Percentiles rank a stretch among this genome's conserved stretches.
Conservation (phyloP, 1,140 invertebrate genomes). For the Manduca sexta region DNA sequence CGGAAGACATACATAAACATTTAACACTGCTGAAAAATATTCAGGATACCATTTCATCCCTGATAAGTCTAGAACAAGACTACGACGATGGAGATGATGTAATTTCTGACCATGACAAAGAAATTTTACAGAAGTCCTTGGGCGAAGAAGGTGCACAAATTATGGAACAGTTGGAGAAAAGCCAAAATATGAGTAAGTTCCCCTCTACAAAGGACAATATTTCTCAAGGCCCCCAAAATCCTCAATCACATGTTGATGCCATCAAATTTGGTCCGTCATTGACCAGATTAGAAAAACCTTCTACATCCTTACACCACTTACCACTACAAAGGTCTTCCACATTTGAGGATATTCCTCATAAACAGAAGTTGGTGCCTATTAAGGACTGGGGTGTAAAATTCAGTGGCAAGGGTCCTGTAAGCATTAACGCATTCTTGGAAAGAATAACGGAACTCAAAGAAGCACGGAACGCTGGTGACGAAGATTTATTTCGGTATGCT, state of each 20-base stretch:
- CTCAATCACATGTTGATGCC: too few species aligned
- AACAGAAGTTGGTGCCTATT: constrained; percentile 15
- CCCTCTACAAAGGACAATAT: too few species aligned
- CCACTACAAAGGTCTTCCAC: constrained; percentile 16
- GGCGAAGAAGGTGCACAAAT: too few species aligned
- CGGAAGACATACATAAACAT: constrained; percentile 9
- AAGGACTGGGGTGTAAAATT: constrained; percentile 24
- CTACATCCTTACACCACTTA: too few species aligned
- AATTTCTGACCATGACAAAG: constrained; percentile 19
- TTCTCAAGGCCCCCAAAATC: too few species aligned
- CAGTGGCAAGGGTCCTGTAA: constrained; percentile 18
- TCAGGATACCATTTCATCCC: constrained; percentile 11
- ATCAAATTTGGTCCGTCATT: too few species aligned
- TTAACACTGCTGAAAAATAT: constrained; percentile 5
- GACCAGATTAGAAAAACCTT: too few species aligned
- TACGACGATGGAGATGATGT: constrained; percentile 11
- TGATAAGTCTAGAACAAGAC: constrained; percentile 14
- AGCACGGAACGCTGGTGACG: constrained; percentile 21
- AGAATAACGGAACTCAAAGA: constrained; percentile 25
- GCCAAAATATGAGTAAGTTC: too few species aligned
- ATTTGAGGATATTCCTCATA: constrained; percentile 7
- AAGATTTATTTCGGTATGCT: constrained; percentile 21
- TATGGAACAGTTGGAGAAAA: too few species aligned
- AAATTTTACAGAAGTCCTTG: constrained; percentile 16
- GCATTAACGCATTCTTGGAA: constrained; percentile 33